phyloP scores from a whole-genome alignment of 2,888 invertebrate species.

The Junonia oenone region DNA sequence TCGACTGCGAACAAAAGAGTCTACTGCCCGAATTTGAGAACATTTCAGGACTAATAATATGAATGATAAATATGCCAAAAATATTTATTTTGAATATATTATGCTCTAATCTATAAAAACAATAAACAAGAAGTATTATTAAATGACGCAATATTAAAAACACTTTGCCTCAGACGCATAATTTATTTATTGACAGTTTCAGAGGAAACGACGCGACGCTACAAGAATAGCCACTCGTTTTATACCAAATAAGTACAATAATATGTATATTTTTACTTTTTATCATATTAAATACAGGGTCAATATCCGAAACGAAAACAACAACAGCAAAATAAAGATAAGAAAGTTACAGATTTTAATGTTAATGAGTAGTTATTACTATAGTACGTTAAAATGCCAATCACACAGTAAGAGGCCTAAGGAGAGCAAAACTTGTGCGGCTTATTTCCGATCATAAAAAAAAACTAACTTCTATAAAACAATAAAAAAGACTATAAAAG shows the following conservation, averaged over 20 bases:
- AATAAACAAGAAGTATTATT: not conserved
- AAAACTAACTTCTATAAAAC: too few relatives aligned
- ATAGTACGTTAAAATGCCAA: not conserved
- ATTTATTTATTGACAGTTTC: slow-evolving; percentile 2
- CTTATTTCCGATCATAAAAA: too few relatives aligned
- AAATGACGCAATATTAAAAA: slow-evolving; percentile 54
- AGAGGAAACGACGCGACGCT: slow-evolving; percentile 1
- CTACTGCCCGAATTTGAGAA: too few relatives aligned
- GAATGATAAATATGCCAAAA: too few relatives aligned
- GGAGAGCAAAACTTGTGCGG: too few relatives aligned
- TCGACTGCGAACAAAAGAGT: too few relatives aligned
- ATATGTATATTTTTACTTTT: not conserved
- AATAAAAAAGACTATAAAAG: too few relatives aligned
- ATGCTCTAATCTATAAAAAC: not conserved
- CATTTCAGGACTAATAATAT: too few relatives aligned
- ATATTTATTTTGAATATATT: not conserved
- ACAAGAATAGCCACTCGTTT: slow-evolving; percentile 6
- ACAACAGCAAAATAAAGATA: slow-evolving; percentile 4
- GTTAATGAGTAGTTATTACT: not conserved
- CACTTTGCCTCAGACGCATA: slow-evolving; percentile 45
- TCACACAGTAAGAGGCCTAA: too few relatives aligned
- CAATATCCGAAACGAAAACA: slow-evolving; percentile 8
- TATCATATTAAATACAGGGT: slow-evolving; percentile 3
- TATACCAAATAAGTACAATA: slow-evolving; percentile 2
- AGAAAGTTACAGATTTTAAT: not conserved